Base-by-base conservation (phyloP, 1,140 invertebrate genomes). In the Mycetomoellerius zeteki region DNA sequence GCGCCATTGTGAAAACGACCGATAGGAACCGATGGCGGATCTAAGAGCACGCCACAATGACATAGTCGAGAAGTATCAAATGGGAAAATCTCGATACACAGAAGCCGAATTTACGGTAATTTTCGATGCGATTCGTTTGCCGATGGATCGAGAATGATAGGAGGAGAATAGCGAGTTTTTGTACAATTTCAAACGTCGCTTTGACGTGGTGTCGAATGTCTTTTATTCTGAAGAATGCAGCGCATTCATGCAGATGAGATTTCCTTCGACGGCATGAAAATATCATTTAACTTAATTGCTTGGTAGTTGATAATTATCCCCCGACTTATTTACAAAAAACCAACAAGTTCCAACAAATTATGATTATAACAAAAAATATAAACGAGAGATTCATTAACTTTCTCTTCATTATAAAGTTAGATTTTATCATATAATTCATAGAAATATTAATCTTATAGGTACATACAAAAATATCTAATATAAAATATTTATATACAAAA, bases 1-100 rank as follows among this genome's bases (percentile, higher is more conserved):
- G 90, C 89, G 90, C 87, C 90, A 91, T 91, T 91, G 90, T 91
- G 50, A 85, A 73, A 50, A 50, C 76, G 78, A 37, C 37, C 86
- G 69, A 88, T 85, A 76, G 88, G 8, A 58, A 14, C 77, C 8
- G 85, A 86, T 89, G 80, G 5, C 43, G 6, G 67, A 89, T 87
- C 52, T 77, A 69, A 81, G 86, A 65, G 27, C 14, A 24, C 21
- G n/a, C 43, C 3, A 88, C 89, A 87, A 90, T 77, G 73, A 87
- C 54, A 82, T 24, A 76, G 72, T 85, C 54, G 73, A 62, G 54
- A n/a, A 84, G 47, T 56, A 67, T 75, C 58, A 33, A 56, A 19
- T 50, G 62, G 33, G 14, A 16, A 30, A 54, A 37, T 64, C 84
- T 52, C 54, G 47, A 21, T 19, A 21, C 54, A 76, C 56, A 62